Evolutionary conservation across 2,888 invertebrate species (phyloP).

Genomic region (Hirtodrosophila histrioides): DNA sequence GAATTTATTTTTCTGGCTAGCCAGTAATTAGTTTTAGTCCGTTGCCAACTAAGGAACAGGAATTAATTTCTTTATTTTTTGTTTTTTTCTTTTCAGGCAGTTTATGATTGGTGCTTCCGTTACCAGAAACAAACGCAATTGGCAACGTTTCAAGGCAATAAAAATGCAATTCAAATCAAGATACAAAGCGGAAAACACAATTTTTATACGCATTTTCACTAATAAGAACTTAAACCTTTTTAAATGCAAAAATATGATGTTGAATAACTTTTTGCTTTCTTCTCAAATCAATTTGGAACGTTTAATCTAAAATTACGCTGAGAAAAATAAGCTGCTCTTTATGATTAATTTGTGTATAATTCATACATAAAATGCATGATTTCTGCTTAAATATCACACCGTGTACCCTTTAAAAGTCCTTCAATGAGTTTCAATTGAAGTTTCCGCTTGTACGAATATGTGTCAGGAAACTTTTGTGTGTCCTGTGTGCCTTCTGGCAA

Average conservation of each 20-base stretch:
- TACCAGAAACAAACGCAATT: constrained; percentile 34
- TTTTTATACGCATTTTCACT: background rate
- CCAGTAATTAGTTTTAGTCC: constrained; percentile 63
- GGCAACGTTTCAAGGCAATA: constrained; percentile 55
- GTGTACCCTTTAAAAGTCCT: too few relatives aligned
- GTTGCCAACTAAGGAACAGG: constrained; percentile 57
- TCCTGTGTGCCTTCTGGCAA: constrained; percentile 25
- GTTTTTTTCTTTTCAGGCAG: constrained; percentile 28
- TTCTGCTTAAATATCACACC: too few relatives aligned
- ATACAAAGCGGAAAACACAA: constrained; percentile 1
- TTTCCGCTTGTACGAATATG: background rate
- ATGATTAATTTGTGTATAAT: too few relatives aligned
- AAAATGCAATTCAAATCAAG: constrained; percentile 19
- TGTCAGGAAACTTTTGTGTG: constrained; percentile 9
- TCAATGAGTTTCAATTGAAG: constrained; percentile 7
- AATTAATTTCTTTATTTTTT: constrained; percentile 6
- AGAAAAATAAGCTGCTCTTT: too few relatives aligned
- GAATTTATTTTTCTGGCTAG: constrained; percentile 39
- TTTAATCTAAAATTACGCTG: too few relatives aligned
- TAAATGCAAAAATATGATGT: too few relatives aligned
- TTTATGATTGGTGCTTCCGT: constrained; percentile 68
- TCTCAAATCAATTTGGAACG: too few relatives aligned
- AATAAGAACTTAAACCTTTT: too few relatives aligned
- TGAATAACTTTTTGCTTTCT: too few relatives aligned
- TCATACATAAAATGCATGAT: too few relatives aligned